Percentiles rank a stretch among this genome's conserved stretches.
These are phyloP conservation scores for Archaeoteleia sp. DNA, from an alignment of 2,888 invertebrate genomes.

Conservation along the genomic window DNA sequence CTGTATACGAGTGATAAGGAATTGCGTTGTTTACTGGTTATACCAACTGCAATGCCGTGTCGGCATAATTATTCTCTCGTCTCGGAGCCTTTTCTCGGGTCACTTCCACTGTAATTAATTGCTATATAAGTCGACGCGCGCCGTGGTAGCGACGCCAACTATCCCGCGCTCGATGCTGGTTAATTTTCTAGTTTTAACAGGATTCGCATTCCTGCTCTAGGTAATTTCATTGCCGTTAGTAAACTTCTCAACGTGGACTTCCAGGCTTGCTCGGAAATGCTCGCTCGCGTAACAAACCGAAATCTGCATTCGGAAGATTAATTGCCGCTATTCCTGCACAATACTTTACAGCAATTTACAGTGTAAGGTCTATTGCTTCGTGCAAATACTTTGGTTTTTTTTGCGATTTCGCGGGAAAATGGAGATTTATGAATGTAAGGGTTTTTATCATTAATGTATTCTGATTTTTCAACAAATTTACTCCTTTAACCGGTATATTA, in stretches of 20 bases:
- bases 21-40: slow-evolving; percentile 12
- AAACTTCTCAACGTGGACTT: slow-evolving; percentile 39
- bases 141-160: slow-evolving; percentile 43
- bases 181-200: slow-evolving; percentile 54
- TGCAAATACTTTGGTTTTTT: too few relatives aligned
- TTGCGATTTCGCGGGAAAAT: too few relatives aligned
- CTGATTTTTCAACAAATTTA: too few relatives aligned
- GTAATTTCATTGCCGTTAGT: slow-evolving; percentile 49
- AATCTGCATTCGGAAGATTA: slow-evolving; percentile 22
- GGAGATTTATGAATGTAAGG: too few relatives aligned
- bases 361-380: slow-evolving; percentile 6
- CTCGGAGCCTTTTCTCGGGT: slow-evolving; percentile 40
- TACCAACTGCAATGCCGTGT: slow-evolving; percentile 28
- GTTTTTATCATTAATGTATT: too few relatives aligned
- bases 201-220: slow-evolving; percentile 47
- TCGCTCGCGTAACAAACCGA: slow-evolving; percentile 29
- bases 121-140: slow-evolving; percentile 44
- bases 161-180: slow-evolving; percentile 50
- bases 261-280: slow-evolving; percentile 23
- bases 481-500: too few relatives aligned
- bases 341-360: too few relatives aligned
- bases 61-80: slow-evolving; percentile 44
- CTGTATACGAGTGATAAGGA: slow-evolving; percentile 28
- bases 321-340: too few relatives aligned
- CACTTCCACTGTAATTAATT: slow-evolving; percentile 44